These are phyloP conservation scores for Clavelina lepadiformis DNA, from an alignment of 23 tunicate species.

Conservation along the genomic window DNA sequence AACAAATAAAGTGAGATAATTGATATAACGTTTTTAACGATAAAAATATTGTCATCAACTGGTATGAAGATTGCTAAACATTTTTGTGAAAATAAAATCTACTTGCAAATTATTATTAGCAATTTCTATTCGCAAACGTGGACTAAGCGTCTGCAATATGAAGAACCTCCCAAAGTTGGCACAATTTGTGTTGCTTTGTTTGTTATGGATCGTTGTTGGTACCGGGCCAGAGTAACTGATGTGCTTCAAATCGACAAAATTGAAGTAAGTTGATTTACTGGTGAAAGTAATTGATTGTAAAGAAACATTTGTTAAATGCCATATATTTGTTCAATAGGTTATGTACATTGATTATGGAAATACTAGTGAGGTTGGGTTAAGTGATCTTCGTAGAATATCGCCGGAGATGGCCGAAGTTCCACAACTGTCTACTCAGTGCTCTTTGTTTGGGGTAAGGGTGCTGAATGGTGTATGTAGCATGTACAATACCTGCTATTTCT, in stretches of 20 bases:
- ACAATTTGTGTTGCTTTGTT: slow-evolving; percentile 18
- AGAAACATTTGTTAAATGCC: too few relatives aligned
- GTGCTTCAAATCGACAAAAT: background rate
- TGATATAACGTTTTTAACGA: too few relatives aligned
- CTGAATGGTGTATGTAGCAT: too few relatives aligned
- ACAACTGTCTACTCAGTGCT: slow-evolving; percentile 18
- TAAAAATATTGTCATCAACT: too few relatives aligned
- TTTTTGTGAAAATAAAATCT: too few relatives aligned
- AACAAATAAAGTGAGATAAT: slow-evolving; percentile 9
- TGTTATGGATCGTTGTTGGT: slow-evolving; percentile 15
- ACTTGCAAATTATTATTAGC: background rate
- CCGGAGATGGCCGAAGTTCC: slow-evolving; percentile 11
- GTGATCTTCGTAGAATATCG: slow-evolving; percentile 5
- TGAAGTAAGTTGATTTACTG: slow-evolving; percentile 12
- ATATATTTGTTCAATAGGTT: background rate
- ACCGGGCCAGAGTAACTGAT: slow-evolving; percentile 11
- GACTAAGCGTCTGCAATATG: slow-evolving; percentile 10
- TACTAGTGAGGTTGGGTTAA: background rate
- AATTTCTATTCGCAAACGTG: background rate
- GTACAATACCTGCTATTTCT: too few relatives aligned
- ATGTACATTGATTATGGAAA: slow-evolving; percentile 20
- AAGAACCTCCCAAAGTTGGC: slow-evolving; percentile 3
- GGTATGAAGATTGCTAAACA: too few relatives aligned
- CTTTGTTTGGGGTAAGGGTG: slow-evolving; percentile 25
- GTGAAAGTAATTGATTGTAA: too few relatives aligned